Evolutionary conservation across 64 coral and sea anemone species (phyloP).

Genomic region (Montipora cactus): DNA sequence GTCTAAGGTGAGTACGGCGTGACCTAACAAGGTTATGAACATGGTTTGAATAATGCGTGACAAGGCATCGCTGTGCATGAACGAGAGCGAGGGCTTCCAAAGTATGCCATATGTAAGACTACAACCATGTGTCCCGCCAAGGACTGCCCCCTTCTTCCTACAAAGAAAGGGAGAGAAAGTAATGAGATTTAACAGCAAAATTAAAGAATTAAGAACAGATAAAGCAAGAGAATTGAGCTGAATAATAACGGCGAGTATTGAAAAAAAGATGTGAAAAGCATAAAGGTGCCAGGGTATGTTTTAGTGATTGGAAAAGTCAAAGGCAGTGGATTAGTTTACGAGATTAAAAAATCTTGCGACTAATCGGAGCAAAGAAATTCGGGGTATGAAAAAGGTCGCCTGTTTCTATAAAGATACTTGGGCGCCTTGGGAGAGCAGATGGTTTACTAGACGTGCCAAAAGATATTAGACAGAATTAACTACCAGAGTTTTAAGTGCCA

Average conservation of each 20-base stretch:
- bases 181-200: neutral
- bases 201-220: neutral
- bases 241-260: neutral
- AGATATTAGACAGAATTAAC: too few species aligned
- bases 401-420: too few species aligned
- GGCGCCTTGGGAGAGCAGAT: too few species aligned
- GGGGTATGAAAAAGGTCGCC: too few species aligned
- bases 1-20: neutral
- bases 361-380: too few species aligned
- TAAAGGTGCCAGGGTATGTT: neutral
- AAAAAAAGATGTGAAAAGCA: neutral
- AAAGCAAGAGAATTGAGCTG: neutral
- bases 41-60: neutral
- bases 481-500: too few species aligned
- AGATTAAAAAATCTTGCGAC: too few species aligned
- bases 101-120: neutral
- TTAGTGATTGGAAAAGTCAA: neutral
- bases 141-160: slow-evolving; percentile 2
- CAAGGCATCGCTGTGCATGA: neutral
- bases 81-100: neutral
- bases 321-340: neutral
- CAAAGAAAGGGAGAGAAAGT: slow-evolving; percentile 36
- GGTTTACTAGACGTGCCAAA: too few species aligned
- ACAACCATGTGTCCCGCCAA: slow-evolving; percentile 30
- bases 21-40: neutral